A percentile compares a stretch with the other conserved stretches of the same genome.
These are phyloP conservation scores for Natator depressus DNA, from an alignment of 2,113 vertebrate genomes.

Conservation along the genomic window DNA sequence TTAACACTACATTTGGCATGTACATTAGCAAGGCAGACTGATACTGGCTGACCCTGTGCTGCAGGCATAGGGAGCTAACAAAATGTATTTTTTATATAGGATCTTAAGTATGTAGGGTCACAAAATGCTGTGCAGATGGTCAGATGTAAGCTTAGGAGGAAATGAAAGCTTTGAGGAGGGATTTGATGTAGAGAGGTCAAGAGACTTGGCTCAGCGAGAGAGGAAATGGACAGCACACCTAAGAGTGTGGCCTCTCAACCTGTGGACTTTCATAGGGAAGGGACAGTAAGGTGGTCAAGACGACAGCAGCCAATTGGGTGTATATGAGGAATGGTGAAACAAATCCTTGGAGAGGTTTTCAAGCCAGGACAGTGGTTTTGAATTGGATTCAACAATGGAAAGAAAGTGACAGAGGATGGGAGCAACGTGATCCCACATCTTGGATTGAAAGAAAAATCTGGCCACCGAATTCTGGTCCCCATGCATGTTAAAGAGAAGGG, in stretches of 20 bases:
- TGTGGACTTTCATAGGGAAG: not conserved
- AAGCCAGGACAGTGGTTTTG: constrained; percentile 12
- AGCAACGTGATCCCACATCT: not conserved
- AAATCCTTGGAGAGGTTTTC: not conserved
- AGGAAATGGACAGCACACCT: not conserved
- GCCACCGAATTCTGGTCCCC: not conserved
- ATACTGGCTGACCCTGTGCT: not conserved
- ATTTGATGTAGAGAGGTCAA: not conserved
- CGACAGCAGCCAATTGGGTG: not conserved
- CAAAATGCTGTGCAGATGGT: not conserved
- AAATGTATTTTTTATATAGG: not conserved
- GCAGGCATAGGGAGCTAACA: constrained; percentile 10
- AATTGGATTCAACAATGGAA: constrained; percentile 15
- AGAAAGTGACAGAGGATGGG: not conserved
- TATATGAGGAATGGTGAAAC: not conserved
- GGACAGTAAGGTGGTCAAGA: not conserved
- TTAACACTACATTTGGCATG: not conserved
- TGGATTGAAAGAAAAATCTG: not conserved
- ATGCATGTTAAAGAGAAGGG: not conserved
- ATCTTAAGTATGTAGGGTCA: not conserved
- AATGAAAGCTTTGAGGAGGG: not conserved
- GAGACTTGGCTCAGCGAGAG: not conserved
- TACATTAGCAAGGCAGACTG: not conserved
- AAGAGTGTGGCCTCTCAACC: not conserved
- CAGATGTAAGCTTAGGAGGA: not conserved